Conservation (phyloP, 2,797 vertebrate species). For the Syngnathus acus region DNA sequence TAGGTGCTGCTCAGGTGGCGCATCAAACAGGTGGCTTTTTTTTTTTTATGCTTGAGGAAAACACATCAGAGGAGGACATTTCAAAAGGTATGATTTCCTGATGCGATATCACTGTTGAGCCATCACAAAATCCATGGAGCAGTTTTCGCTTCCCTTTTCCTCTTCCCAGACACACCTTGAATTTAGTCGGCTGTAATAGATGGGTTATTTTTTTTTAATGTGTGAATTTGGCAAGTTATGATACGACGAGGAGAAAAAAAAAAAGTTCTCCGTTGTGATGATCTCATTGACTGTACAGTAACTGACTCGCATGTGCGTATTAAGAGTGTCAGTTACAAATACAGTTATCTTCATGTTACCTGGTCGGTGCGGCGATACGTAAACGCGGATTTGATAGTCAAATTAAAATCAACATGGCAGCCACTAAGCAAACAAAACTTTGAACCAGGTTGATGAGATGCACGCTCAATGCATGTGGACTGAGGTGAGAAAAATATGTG, state of each 20-base stretch:
- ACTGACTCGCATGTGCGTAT: neutral
- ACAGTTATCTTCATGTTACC: slow-evolving; percentile 25
- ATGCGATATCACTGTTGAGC: slow-evolving; percentile 12
- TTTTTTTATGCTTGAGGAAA: slow-evolving; percentile 30
- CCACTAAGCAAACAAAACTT: slow-evolving; percentile 17
- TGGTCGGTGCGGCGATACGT: slow-evolving; percentile 26
- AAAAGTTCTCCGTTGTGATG: neutral
- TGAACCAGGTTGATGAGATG: neutral
- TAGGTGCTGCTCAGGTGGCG: slow-evolving; percentile 23
- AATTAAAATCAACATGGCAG: slow-evolving; percentile 44
- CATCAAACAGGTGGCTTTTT: slow-evolving; percentile 44
- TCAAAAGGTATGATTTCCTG: slow-evolving; percentile 28
- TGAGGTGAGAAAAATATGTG: neutral
- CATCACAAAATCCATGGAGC: neutral
- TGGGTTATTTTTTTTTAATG: slow-evolving; percentile 36
- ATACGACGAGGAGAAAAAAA: neutral
- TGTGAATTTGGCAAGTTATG: neutral
- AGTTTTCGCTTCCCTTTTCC: slow-evolving; percentile 7
- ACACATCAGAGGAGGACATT: slow-evolving; percentile 18
- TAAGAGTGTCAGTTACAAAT: slow-evolving; percentile 3
- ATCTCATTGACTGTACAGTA: neutral
- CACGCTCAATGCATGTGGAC: neutral
- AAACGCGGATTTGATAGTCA: slow-evolving; percentile 70
- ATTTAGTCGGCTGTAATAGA: slow-evolving; percentile 61
- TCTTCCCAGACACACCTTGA: slow-evolving; percentile 29